A percentile compares a stretch with the other conserved stretches of the same genome.
Conservation (phyloP, 2,888 invertebrate species). For the Stenoptilia bipunctidactyla region DNA sequence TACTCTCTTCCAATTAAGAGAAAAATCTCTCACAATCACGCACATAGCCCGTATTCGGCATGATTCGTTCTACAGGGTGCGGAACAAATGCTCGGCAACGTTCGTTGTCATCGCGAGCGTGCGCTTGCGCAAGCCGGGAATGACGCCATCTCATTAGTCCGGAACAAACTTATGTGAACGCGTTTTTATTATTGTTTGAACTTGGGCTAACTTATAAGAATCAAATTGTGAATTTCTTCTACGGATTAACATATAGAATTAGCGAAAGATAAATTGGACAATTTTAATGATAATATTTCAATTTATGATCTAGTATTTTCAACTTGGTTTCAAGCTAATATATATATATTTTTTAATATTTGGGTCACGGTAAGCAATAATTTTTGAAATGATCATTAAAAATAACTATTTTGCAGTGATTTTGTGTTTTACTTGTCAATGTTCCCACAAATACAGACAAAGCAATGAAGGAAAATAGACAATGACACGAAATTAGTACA, state of each 20-base stretch:
- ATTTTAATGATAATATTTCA: too few relatives aligned
- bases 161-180: conserved; percentile 42
- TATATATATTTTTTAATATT: too few relatives aligned
- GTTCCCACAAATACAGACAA: background rate
- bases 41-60: conserved; percentile 45
- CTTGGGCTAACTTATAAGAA: too few relatives aligned
- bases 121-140: conserved; percentile 47
- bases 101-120: conserved; percentile 8
- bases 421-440: too few relatives aligned
- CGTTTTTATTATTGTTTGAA: conserved; percentile 18
- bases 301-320: too few relatives aligned
- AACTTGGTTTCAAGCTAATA: too few relatives aligned
- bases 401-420: too few relatives aligned
- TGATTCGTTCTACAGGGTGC: conserved; percentile 52
- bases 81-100: conserved; percentile 35
- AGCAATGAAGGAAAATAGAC: background rate
- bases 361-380: too few relatives aligned
- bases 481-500: background rate
- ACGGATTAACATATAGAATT: too few relatives aligned
- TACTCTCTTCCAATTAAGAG: conserved; percentile 22
- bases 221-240: too few relatives aligned
- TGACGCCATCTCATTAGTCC: conserved; percentile 52
- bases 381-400: too few relatives aligned
- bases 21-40: conserved; percentile 39
- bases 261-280: too few relatives aligned